Evolutionary conservation across 2,888 invertebrate species (phyloP).

Genomic region (Aproaerema taeniolella): DNA sequence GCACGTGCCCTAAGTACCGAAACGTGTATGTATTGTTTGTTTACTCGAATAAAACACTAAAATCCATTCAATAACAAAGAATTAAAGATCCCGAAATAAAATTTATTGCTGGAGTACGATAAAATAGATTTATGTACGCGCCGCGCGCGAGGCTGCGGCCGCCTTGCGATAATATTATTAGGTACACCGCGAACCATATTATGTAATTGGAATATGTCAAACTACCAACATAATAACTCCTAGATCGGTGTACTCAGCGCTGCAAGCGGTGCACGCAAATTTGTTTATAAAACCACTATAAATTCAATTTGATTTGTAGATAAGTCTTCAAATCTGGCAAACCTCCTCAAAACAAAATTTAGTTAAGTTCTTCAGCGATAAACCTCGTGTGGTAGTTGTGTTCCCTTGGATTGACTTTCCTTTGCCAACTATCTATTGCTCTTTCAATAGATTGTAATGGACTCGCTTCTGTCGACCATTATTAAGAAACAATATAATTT

Average conservation of each 20-base stretch:
- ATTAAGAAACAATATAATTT: too few relatives aligned
- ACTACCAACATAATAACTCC: background rate
- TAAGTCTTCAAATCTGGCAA: too few relatives aligned
- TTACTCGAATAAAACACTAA: slow-evolving; percentile 77
- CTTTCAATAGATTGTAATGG: too few relatives aligned
- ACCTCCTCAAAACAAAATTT: too few relatives aligned
- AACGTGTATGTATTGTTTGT: slow-evolving; percentile 73
- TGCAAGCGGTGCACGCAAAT: background rate
- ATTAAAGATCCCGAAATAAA: slow-evolving; percentile 78
- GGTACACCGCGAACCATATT: slow-evolving; percentile 31
- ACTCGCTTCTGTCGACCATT: too few relatives aligned
- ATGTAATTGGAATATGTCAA: slow-evolving; percentile 1
- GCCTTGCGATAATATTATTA: slow-evolving; percentile 60
- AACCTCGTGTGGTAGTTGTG: too few relatives aligned
- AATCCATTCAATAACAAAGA: slow-evolving; percentile 78
- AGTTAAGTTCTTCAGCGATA: too few relatives aligned
- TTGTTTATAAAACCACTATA: background rate
- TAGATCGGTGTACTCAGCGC: background rate
- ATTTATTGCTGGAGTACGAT: slow-evolving; percentile 75
- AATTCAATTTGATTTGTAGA: background rate
- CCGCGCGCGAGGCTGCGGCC: slow-evolving; percentile 33
- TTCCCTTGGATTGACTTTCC: too few relatives aligned
- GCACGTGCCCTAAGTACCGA: slow-evolving; percentile 71
- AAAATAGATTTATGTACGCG: slow-evolving; percentile 75
- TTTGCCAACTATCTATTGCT: too few relatives aligned